Percentiles rank a stretch among this genome's conserved stretches.
Conservation (phyloP, 2,797 vertebrate species). For the Phaenicophaeus curvirostris region DNA sequence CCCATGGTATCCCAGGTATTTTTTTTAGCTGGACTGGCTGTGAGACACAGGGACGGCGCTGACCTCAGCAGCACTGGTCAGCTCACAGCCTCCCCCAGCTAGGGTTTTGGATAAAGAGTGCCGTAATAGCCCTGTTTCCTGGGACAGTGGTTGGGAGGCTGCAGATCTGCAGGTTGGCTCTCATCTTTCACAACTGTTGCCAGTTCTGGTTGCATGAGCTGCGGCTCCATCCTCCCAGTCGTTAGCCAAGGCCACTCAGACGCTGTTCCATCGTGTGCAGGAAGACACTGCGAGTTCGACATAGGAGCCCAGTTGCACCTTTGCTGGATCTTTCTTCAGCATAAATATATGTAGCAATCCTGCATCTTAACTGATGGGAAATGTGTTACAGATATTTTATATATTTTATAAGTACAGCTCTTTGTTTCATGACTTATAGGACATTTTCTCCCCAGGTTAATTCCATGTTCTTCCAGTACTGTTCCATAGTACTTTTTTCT, state of each 20-base stretch:
- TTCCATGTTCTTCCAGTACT: not conserved
- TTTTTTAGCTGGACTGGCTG: not conserved
- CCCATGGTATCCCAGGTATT: not conserved
- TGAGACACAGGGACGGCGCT: not conserved
- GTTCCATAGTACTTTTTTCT: not conserved
- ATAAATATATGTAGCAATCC: not conserved
- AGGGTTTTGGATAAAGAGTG: not conserved
- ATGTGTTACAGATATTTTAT: not conserved
- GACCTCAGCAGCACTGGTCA: not conserved
- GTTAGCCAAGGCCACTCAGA: not conserved
- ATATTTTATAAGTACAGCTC: not conserved
- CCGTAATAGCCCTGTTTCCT: not conserved
- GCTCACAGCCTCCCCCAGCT: not conserved
- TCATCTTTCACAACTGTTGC: not conserved
- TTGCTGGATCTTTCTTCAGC: not conserved
- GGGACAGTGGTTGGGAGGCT: not conserved
- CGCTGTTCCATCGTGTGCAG: not conserved
- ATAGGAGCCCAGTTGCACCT: not conserved
- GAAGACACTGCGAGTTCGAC: not conserved
- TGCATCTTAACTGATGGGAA: not conserved
- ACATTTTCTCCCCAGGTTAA: not conserved
- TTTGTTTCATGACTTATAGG: not conserved
- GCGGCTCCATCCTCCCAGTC: not conserved
- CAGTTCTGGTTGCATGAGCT: not conserved
- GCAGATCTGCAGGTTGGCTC: not conserved